phyloP scores from a whole-genome alignment of 2,113 vertebrate species.

The Erythrocercus mccallii region DNA sequence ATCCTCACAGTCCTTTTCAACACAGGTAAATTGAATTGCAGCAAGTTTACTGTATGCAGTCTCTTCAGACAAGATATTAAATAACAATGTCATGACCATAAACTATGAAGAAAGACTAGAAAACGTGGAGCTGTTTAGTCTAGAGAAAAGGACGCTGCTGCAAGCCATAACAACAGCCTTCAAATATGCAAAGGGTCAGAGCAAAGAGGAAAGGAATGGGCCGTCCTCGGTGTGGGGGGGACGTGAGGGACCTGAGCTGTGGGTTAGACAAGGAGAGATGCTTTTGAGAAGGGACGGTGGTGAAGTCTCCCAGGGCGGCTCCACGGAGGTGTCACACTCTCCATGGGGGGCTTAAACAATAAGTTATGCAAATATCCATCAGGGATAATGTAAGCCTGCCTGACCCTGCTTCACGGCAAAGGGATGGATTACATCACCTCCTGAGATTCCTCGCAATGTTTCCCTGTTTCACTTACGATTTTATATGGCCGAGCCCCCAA shows the following conservation, averaged over 20 bases:
- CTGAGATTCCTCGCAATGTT: background rate
- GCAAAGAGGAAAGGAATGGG: background rate
- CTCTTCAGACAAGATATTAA: slow-evolving; percentile 10
- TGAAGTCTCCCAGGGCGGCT: background rate
- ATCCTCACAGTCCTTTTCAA: slow-evolving; percentile 9
- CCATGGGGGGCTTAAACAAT: background rate
- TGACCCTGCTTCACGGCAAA: background rate
- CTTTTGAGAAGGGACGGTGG: background rate
- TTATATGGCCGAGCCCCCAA: rapidly evolving
- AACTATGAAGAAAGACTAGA: background rate
- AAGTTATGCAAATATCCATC: slow-evolving; percentile 29
- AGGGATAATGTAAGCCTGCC: background rate
- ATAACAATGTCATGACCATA: background rate
- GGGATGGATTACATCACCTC: background rate
- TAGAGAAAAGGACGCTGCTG: slow-evolving; percentile 3
- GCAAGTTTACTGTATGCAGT: background rate
- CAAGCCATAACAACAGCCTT: slow-evolving; percentile 5
- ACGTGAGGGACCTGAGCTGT: background rate
- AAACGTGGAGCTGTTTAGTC: background rate
- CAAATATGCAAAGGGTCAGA: slow-evolving; percentile 2
- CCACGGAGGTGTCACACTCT: background rate
- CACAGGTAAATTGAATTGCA: slow-evolving; percentile 43
- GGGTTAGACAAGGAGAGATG: background rate
- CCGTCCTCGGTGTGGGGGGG: background rate
- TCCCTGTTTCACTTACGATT: background rate